Base-by-base conservation (phyloP, 2,888 invertebrate species). In the Andrena haemorrhoa region DNA sequence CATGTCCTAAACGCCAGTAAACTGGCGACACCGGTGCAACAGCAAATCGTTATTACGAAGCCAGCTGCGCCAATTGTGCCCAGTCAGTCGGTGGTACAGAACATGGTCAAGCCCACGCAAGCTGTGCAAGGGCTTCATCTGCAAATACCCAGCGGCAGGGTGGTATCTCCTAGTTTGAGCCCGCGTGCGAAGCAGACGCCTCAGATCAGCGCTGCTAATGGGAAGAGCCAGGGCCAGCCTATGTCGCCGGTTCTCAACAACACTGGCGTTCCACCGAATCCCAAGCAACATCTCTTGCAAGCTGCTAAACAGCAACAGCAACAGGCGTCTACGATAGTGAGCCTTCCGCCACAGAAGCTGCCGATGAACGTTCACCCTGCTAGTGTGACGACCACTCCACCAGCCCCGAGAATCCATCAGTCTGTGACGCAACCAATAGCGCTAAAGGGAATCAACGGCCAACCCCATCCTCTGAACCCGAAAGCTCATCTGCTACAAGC, bases 1-100 rank as follows among this genome's bases (percentile, higher is more conserved):
- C 96, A 96, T 83, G 96, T 96, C 3, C 90, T 96, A 26, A 95
- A 95, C 71, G 93, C 93, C 2, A 93, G 91, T 58, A 93, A 93
- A 84, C 83, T 92, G 20, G 91, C 82, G 1, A 90, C 88, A 29
- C 75, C 88, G 3, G 90, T 88, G 47, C 89, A 88, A 63, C 87
- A 90, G 20, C 91, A 90, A 26, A 88, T 90, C 8, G 90, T 92
- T 2, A 89, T 92, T 2, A 85, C 90, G 0, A 94, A 93, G 85
- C 84, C 92, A 6, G 63, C 88, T 2, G 81, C 90, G 8, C 89
- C 94, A 1, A 88, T 66, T 33, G 26, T 90, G 2, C 86, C 92
- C 0, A 89, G 74, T 68, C 93, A 90, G 66, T 84, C 91, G 0
- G 83, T 90, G 60, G 91, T 92, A 1, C 93, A 92, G 49, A 93